These are phyloP conservation scores for Callithrix jacchus DNA, from an alignment of 2,113 vertebrate species.

Conservation along the genomic window DNA sequence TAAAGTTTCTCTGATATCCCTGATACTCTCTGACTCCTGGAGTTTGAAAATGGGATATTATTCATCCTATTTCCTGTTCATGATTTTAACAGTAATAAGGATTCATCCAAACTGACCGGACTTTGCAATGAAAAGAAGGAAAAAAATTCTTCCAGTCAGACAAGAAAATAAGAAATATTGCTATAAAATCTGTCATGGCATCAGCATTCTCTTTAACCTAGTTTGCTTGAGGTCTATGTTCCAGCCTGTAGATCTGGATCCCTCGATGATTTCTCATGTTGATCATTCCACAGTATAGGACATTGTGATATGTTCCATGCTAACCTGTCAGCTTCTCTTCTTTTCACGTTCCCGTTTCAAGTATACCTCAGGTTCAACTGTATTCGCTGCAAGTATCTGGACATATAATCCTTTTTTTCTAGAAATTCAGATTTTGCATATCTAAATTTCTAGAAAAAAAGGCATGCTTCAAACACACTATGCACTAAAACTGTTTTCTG, in stretches of 20 bases:
- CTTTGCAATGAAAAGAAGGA: not conserved
- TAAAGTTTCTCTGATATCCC: not conserved
- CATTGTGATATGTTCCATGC: not conserved
- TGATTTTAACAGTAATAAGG: conserved; percentile 51
- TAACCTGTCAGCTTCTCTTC: not conserved
- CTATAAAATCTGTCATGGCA: not conserved
- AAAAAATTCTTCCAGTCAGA: not conserved
- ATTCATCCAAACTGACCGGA: conserved; percentile 50
- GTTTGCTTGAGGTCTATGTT: not conserved
- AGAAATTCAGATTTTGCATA: not conserved
- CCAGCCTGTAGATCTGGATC: not conserved
- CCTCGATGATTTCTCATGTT: not conserved
- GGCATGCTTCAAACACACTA: conserved; percentile 3
- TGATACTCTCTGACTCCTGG: not conserved
- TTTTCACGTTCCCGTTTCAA: not conserved
- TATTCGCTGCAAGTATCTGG: not conserved
- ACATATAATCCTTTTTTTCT: not conserved
- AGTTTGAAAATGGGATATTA: conserved; percentile 37
- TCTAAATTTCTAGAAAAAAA: too few relatives aligned
- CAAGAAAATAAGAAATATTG: not conserved
- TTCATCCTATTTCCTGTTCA: conserved; percentile 42
- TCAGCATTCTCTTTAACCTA: not conserved
- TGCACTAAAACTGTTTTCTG: conserved; percentile 21
- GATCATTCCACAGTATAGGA: not conserved
- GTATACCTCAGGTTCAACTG: not conserved